Evolutionary conservation across 2,888 invertebrate genomes (phyloP), one percentile per base, ranked within the genome.

Genomic region (Blastobasis lacticolella): DNA sequence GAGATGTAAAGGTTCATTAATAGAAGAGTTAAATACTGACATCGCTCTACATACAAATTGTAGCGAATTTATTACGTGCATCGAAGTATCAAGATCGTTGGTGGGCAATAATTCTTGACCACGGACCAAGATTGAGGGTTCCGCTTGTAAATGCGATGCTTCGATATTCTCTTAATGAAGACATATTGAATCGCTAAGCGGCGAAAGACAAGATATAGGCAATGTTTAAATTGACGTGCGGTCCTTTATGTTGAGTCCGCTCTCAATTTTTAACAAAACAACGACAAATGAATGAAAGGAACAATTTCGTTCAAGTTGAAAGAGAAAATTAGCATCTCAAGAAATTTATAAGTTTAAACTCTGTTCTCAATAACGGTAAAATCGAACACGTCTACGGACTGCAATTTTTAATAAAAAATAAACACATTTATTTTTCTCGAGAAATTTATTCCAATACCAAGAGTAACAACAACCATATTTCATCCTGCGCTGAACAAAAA

Each of bases 131-230:
- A 86, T 83, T 69, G 77, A 78, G 72, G 71, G 81, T 78, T 82
- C 82, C 79, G 75, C 69, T 79, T 75, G 74, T 75, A 74, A 79
- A 82, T 78, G 73, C 78, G 79, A 78, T 79, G 79, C 78, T 78
- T 78, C 79, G 82, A 83, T 81, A 79, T 81, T 78, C 82, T 65
- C 80, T 83, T 88, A 88, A 88, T 88, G 87, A 88, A 88, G 87
- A 87, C 87, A 87, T 88, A 88, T 88, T 87, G 87, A 86, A 84
- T 83, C 82, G 83, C 81, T 74, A 79, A 83, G 75, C 82, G 78
- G 78, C 78, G 67, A 75, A 73, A 70, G 82, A 78, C 81, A 81
- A 80, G 73, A 78, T 81, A 81, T 84, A 82, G 78, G 75, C 83
- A 78, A 81, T 78, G 81, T 76, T 81, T 81, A 84, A 84, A 85